Evolutionary conservation across 2,113 vertebrate genomes (phyloP), one percentile per base, ranked within the genome.

Genomic region (Tauraco erythrolophus): DNA sequence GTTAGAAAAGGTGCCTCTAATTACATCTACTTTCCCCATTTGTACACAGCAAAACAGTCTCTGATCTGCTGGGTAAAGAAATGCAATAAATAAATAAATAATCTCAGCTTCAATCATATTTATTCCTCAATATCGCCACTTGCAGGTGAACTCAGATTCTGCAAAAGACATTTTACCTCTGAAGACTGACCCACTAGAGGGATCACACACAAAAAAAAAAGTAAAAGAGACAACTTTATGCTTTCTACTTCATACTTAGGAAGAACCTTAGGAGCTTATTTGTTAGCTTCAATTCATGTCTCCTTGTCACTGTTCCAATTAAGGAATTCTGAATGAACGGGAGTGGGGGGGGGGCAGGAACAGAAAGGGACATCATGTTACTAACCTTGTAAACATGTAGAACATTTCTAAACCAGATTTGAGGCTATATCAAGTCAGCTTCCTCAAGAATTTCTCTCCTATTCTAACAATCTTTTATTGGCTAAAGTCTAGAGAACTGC

Each of bases 311-410:
- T 54, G 15, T 85, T 35, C 8, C 50, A 90, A 5, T 33, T 66
- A 77, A 50, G 10, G 10, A 96, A 68, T 53, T 89, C 43, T 76
- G 33, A 88, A 92, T 57, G 5, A 75, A 88, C 0, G 11, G 10
- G 7, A 16, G 21, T 39, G 9, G 53, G 7, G 9, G 53, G 7
- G 3, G 2, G 5, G 1, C 2, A 7, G 24, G 58, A 68, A 83
- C 8, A 15, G 9, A 91, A 93, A 93, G 11, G 25, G 10, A 41
- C 37, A 72, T 53, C 15, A 56, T 4, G 1, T 24, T 58, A 57
- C 0, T 85, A 22, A 93, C 21, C 28, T 46, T 35, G 22, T 43
- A 46, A 88, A 88, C 13, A 72, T 2, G 33, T 22, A 54, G 4
- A 76, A 62, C 5, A 57, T 10, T 88, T 69, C 79, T 82, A 60